A percentile compares a stretch with the other conserved stretches of the same genome.
phyloP scores from a whole-genome alignment of 2,113 vertebrate genomes.

The Aphyosemion australe region DNA sequence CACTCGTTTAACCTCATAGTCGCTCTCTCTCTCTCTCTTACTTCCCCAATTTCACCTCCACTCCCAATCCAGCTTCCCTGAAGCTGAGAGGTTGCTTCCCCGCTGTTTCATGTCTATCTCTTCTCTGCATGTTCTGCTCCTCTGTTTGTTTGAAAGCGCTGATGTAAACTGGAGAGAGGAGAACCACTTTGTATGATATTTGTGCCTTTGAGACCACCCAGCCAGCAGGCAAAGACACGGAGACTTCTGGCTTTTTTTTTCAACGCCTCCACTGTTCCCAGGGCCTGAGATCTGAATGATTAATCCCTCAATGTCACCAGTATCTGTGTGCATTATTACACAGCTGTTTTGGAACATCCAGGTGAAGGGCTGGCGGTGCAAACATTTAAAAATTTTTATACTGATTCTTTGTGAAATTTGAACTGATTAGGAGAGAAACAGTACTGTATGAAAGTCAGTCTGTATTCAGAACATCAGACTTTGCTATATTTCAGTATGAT shows the following conservation, averaged over 20 bases:
- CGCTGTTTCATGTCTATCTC: conserved; percentile 26
- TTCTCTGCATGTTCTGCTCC: conserved; percentile 6
- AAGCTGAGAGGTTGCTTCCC: conserved; percentile 10
- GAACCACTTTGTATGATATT: conserved; percentile 71
- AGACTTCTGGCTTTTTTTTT: conserved; percentile 56
- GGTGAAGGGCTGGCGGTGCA: conserved; percentile 47
- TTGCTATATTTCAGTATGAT: too few relatives aligned
- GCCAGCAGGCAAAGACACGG: conserved; percentile 36
- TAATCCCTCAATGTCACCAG: conserved; percentile 59
- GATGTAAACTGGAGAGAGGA: conserved; percentile 68
- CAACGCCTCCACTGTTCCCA: conserved; percentile 71
- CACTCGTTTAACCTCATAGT: background rate
- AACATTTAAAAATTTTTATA: background rate
- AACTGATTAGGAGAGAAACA: too few relatives aligned
- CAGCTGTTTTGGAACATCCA: conserved; percentile 41
- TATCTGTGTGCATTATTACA: conserved; percentile 40
- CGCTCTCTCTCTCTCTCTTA: background rate
- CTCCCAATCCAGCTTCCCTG: conserved; percentile 5
- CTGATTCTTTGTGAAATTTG: background rate
- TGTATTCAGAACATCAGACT: too few relatives aligned
- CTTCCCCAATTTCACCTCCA: conserved; percentile 30
- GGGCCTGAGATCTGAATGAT: conserved; percentile 49
- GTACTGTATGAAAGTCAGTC: too few relatives aligned
- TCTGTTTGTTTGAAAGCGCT: conserved; percentile 73
- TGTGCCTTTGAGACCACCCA: conserved; percentile 77